Evolutionary conservation across 2,888 invertebrate genomes (phyloP), one percentile per base, ranked within the genome.

Genomic region (Agrotis segetum): DNA sequence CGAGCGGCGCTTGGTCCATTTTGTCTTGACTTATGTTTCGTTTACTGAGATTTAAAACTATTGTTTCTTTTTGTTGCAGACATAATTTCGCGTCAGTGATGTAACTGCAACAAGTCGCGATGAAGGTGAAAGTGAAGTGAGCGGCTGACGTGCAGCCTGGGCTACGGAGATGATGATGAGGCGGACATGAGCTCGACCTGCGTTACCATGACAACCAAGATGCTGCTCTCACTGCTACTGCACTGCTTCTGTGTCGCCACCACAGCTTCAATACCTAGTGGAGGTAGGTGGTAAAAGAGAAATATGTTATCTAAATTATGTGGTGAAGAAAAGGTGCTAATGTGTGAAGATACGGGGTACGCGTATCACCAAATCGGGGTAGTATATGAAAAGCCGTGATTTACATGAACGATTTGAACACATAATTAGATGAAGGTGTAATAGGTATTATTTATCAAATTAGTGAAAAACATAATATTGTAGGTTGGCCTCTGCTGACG

Each of bases 201-300:
- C 81, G 84, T 84, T 78, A 86, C 86, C 85, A 92, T 92, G 91
- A 90, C 91, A 71, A 91, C 89, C 73, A 94, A 92, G 77, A 94
- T 95, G 94, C 90, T 95, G 81, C 89, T 95, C 29, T 92, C 95
- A 0, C 81, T 95, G 82, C 77, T 95, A 81, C 87, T 95, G 81
- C 93, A 95, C 87, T 94, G 94, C 89, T 91, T 95, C 89, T 95
- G 93, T 85, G 93, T 94, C 74, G 93, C 93, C 65, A 94, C 94
- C 83, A 95, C 95, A 67, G 93, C 95, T 34, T 93, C 95, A 17
- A 91, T 95, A 83, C 90, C 93, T 14, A 93, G 91, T 81, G 93
- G 92, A 90, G 95, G 95, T 95, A 77, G 90, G 93, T 90, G 24
- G 16, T 21, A 21, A 3, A 17, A 49, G 14, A 4, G 47, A 13